Base-by-base conservation (phyloP, 2,888 invertebrate genomes). In the Phyto melanocephala region DNA sequence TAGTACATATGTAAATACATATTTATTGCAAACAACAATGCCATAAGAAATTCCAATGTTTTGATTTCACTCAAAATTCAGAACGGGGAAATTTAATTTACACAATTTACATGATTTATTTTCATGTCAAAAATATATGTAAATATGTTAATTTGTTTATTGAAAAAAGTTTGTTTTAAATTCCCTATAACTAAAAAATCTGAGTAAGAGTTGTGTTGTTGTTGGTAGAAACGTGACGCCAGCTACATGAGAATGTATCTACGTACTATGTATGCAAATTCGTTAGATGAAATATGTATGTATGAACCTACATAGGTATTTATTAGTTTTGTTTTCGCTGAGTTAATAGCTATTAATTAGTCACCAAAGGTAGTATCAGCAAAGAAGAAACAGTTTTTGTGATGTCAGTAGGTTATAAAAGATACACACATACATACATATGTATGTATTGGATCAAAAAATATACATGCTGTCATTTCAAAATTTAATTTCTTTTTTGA, bases 71-170 rank as follows among this genome's bases (percentile, higher is more conserved):
- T n/a, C n/a, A n/a, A n/a, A n/a, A n/a, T n/a, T n/a, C n/a, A n/a
- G n/a, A n/a, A n/a, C n/a, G n/a, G n/a, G n/a, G n/a, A n/a, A n/a
- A n/a, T 50, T 50, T 62, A 74, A 68, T 74, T 80, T 67, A 67
- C 60, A 63, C 63, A 47, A 56, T 78, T 58, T 54, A 56, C 63
- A 67, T 79, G 47, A 58, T 71, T 45, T 10, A 45, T 45, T 15
- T 45, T 17, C 5, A n/a, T 42, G 15, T 42, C 4, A 13, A 42
- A 42, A 42, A 42, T 6, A 40, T 40, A 40, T 3, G 15, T 45
- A 45, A 15, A 45, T 45, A 45, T 42, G 42, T 42, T 70, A 33
- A 65, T 67, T 20, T 72, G 37, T 35, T 17, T 60, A 63, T 60
- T 56, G 5, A 6, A 45, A 45, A 17, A 47, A 20, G 20, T 42